Percentiles rank a stretch among this genome's conserved stretches.
Conservation (phyloP, 1,140 invertebrate species). For the Neelides sp. region DNA sequence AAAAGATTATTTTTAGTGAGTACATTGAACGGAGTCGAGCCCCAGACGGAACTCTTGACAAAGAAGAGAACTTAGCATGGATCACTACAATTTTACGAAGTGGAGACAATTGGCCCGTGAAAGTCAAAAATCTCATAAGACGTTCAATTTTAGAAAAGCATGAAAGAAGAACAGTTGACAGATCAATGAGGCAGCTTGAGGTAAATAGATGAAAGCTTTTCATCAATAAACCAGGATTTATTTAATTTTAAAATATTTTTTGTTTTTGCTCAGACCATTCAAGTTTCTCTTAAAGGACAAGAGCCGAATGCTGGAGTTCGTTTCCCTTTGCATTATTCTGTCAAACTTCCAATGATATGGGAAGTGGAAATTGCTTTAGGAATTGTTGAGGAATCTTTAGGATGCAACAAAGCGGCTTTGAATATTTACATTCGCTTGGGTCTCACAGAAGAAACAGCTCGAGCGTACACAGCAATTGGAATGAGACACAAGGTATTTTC, state of each 20-base stretch:
- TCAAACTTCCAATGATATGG: not conserved
- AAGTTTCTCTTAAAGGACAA: too few relatives aligned
- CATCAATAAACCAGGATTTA: not conserved
- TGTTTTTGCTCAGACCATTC: too few relatives aligned
- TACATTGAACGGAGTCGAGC: too few relatives aligned
- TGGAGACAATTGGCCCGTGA: too few relatives aligned
- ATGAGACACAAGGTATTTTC: conserved; percentile 59
- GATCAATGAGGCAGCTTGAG: conserved; percentile 70
- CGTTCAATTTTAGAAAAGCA: conserved; percentile 62
- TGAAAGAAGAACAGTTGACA: conserved; percentile 64
- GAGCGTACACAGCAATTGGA: conserved; percentile 72
- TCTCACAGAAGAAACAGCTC: conserved; percentile 85
- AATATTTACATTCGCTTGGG: conserved; percentile 67
- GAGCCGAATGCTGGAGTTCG: too few relatives aligned
- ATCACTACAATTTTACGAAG: too few relatives aligned
- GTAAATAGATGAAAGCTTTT: conserved; percentile 26
- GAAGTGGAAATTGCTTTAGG: conserved; percentile 9
- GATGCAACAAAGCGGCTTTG: conserved; percentile 69
- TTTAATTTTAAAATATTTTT: too few relatives aligned
- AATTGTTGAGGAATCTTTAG: conserved; percentile 56
- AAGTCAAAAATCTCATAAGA: too few relatives aligned
- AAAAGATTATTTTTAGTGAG: conserved; percentile 14
- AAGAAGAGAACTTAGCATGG: too few relatives aligned
- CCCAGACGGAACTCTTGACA: too few relatives aligned
- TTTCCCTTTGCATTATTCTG: too few relatives aligned